Evolutionary conservation across 2,797 vertebrate genomes (phyloP), one percentile per base, ranked within the genome.

Genomic region (Tauraco hartlaubi): DNA sequence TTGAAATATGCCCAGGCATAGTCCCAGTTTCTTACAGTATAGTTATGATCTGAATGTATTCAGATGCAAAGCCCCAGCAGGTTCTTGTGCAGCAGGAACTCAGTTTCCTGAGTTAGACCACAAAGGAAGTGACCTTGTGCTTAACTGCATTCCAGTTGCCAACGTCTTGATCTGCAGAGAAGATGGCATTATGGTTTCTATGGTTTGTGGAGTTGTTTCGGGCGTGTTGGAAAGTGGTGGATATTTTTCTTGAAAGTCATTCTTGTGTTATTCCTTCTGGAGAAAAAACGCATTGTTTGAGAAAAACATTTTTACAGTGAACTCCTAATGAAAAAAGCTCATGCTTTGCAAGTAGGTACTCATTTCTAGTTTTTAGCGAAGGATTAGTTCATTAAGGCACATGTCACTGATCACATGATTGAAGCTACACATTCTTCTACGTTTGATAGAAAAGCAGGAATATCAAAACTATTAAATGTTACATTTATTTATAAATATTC

Each of bases 91-190:
- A 81, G 62, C 76, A 90, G 87, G 64, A 92, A 68, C 76, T 91
- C 58, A 8, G 35, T 81, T 94, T 95, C 76, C 85, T 88, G 75
- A 90, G 49, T 85, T 59, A 48, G 46, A 75, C 76, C 73, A 86
- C 87, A 91, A 62, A 94, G 92, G 76, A 94, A 94, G 35, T 84
- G 69, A 75, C 87, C 79, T 66, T 78, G 48, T 75, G 82, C 28
- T 92, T 78, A 80, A 90, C 78, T 75, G 26, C 74, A 48, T 94
- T 94, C 51, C 58, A 78, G 1, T 48, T 94, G 82, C 59, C 82
- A 79, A 7, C 4, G 1, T 52, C 33, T 69, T 91, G 43, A 75
- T 91, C 44, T 94, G 25, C 62, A 69, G 58, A 77, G 82, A 64
- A 51, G 48, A 15, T 52, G 51, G 9, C 31, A 77, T 68, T 75